Conservation (phyloP, 35 echinoderm and acorn worm species). For the Heliocidaris erythrogramma region DNA sequence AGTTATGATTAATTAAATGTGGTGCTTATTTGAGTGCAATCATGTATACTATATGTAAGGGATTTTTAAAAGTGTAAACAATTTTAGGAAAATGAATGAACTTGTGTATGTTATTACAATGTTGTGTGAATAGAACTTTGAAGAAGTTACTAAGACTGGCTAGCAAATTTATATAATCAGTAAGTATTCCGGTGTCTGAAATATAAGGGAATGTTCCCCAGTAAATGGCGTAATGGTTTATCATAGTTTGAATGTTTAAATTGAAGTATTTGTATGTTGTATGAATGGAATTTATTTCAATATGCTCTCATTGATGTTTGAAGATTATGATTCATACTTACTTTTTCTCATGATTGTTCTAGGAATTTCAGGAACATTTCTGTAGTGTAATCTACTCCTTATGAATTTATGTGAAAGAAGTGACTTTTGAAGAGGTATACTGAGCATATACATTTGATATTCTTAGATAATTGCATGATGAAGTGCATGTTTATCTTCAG, state of each 20-base stretch:
- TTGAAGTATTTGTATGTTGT: background rate
- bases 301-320: background rate
- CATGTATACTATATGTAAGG: too few relatives aligned
- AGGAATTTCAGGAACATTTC: background rate
- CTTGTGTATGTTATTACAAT: background rate
- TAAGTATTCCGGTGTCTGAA: background rate
- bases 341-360: background rate
- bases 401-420: background rate
- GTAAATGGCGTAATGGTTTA: background rate
- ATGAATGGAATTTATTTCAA: background rate
- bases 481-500: background rate
- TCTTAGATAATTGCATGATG: background rate
- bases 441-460: background rate
- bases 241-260: background rate
- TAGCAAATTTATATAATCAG: background rate
- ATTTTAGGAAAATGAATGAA: too few relatives aligned
- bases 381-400: background rate
- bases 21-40: too few relatives aligned
- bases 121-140: background rate
- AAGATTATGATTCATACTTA: background rate
- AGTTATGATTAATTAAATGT: background rate
- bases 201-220: background rate
- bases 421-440: background rate
- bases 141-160: background rate
- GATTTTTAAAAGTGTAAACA: too few relatives aligned